Base-by-base conservation (phyloP, 2,797 vertebrate species). In the Uromys caudimaculatus region DNA sequence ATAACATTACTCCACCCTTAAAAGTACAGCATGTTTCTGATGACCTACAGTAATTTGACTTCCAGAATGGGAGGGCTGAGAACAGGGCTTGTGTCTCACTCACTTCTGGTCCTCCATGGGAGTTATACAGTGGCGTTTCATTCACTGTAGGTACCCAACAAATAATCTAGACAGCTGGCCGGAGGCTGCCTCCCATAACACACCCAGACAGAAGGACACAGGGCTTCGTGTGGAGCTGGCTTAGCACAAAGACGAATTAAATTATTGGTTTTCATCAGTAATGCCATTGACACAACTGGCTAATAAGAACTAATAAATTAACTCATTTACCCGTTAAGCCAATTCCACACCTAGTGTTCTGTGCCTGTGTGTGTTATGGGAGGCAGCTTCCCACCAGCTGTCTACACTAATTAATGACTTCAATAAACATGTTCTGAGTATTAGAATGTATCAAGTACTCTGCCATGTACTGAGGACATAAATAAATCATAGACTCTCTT, bases 341-440 rank as follows among this genome's bases (percentile, higher is more conserved):
- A 47, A 64, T 67, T 50, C n/a, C 56, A 64, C 50, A 81, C n/a
- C n/a, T 54, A 21, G 58, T 60, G 32, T 73, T 73, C 71, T 83
- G 83, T 7, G 58, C 56, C 71, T 64, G 73, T 50, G 32, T 75
- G 24, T n/a, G 35, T 83, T 76, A 12, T 0, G 38, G 88, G 77
- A 96, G 73, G 69, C 16, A 56, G 71, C 86, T 81, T 73, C 83
- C 69, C 9, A 32, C 88, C 90, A 92, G 91, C 69, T 87, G 85
- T 89, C 87, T 60, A 19, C 19, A 71, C 88, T 93, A 86, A 94
- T 92, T 81, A 89, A 91, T 75, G 56, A 75, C 89, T 92, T 93
- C 79, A 95, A 44, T 76, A 87, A 93, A 95, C 35, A 89, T 21
- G 60, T 17, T 71, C 50, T 29, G 86, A 91, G 87, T 52, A 27